phyloP scores from a whole-genome alignment of 2,113 vertebrate genomes.

The Nanorana parkeri region DNA sequence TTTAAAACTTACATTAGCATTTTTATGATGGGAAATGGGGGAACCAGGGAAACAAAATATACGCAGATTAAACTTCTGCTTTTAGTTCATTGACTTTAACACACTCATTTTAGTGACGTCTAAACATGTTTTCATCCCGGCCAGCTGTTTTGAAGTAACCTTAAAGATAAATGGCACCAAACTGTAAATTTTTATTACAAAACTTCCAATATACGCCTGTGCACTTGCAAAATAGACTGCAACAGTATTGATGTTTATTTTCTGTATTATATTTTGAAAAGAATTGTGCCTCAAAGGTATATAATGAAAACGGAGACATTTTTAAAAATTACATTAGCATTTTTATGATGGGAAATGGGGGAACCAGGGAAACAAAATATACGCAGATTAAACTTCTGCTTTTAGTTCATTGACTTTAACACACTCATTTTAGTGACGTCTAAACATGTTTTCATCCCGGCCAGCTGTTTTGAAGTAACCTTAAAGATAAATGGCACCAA shows the following conservation, averaged over 20 bases:
- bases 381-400: too few relatives aligned
- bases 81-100: constrained; percentile 62
- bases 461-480: constrained; percentile 43
- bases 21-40: too few relatives aligned
- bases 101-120: constrained; percentile 54
- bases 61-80: too few relatives aligned
- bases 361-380: too few relatives aligned
- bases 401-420: constrained; percentile 62
- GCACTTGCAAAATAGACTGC: constrained; percentile 69
- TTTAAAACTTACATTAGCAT: too few relatives aligned
- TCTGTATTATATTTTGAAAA: constrained; percentile 72
- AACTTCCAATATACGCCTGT: constrained; percentile 63
- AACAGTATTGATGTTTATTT: constrained; percentile 72
- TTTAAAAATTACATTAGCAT: too few relatives aligned
- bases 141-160: constrained; percentile 43
- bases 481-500: constrained; percentile 65
- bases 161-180: constrained; percentile 65
- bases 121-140: constrained; percentile 15
- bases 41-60: too few relatives aligned
- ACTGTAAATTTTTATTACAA: constrained; percentile 68
- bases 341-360: too few relatives aligned
- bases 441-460: constrained; percentile 15
- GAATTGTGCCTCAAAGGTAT: constrained; percentile 73
- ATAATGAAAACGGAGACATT: too few relatives aligned
- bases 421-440: constrained; percentile 54